A percentile compares a stretch with the other conserved stretches of the same genome.
These are phyloP conservation scores for Salarias fasciatus DNA, from an alignment of 2,797 vertebrate genomes.

Conservation along the genomic window DNA sequence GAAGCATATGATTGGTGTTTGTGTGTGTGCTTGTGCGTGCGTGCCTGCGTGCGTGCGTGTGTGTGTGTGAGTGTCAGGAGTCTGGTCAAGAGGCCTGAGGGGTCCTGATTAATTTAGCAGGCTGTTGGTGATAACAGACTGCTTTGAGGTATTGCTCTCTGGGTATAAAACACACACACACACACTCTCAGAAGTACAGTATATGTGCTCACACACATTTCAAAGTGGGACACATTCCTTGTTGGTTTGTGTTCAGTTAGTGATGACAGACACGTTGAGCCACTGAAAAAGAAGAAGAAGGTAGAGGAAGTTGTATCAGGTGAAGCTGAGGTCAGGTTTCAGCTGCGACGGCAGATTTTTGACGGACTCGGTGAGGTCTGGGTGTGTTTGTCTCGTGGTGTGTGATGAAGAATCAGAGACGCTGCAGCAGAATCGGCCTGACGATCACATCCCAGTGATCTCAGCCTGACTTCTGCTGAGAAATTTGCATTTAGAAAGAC, in stretches of 20 bases:
- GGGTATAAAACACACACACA: conserved; percentile 10
- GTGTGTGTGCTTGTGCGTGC: conserved; percentile 14
- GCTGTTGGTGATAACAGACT: conserved; percentile 65
- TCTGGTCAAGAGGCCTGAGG: conserved; percentile 68
- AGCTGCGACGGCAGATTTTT: conserved; percentile 57
- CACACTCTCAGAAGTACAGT: too few relatives aligned
- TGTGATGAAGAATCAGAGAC: conserved; percentile 3
- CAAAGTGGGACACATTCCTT: too few relatives aligned
- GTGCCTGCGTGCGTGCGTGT: conserved; percentile 7
- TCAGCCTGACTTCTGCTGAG: conserved; percentile 7
- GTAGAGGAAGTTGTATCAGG: conserved; percentile 37
- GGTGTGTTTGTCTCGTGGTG: conserved; percentile 3
- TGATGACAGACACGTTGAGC: too few relatives aligned
- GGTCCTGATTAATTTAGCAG: conserved; percentile 75
- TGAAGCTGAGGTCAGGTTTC: conserved; percentile 52
- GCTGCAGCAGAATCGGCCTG: conserved; percentile 21
- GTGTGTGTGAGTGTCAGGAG: conserved; percentile 11
- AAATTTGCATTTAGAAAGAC: conserved; percentile 17
- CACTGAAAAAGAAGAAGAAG: background rate
- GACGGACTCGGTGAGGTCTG: conserved; percentile 21
- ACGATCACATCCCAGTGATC: conserved; percentile 33
- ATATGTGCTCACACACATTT: too few relatives aligned
- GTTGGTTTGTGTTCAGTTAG: too few relatives aligned
- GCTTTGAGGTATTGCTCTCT: conserved; percentile 60
- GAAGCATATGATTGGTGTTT: conserved; percentile 38